Conservation (phyloP, 1,140 invertebrate genomes). For the Cyclargus thomasi region DNA sequence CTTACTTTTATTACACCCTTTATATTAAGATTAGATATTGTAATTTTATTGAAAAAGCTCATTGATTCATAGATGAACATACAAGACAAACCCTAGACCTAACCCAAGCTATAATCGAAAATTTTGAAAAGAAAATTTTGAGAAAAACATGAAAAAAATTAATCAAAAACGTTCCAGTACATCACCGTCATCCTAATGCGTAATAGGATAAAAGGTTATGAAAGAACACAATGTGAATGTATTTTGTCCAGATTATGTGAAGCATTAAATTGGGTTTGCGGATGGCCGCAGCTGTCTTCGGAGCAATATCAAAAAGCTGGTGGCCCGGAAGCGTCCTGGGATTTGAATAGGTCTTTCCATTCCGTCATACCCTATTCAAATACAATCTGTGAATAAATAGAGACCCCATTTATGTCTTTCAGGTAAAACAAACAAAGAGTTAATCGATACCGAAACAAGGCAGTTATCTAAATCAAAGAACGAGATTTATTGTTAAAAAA, state of each 20-base stretch:
- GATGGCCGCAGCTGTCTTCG: conserved; percentile 47
- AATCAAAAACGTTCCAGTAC: not conserved
- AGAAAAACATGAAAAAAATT: conserved; percentile 7
- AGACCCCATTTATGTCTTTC: not conserved
- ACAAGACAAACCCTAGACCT: too few species aligned
- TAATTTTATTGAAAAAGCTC: too few species aligned
- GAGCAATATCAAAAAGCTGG: conserved; percentile 29
- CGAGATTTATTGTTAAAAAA: not conserved
- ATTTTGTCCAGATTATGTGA: conserved; percentile 39
- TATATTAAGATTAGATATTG: too few species aligned
- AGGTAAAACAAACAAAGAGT: not conserved
- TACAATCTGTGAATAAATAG: conserved; percentile 18
- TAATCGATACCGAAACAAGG: not conserved
- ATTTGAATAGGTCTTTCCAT: conserved; percentile 39
- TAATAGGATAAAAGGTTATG: not conserved
- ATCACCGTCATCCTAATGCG: not conserved
- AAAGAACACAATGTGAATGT: not conserved
- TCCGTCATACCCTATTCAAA: conserved; percentile 17
- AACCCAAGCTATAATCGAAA: too few species aligned
- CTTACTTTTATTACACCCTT: too few species aligned
- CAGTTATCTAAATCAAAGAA: not conserved
- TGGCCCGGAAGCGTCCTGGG: conserved; percentile 23
- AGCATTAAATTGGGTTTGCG: conserved; percentile 51
- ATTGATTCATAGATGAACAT: too few species aligned
- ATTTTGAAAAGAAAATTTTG: too few species aligned